These are phyloP conservation scores for Nannospalax galili DNA, from an alignment of 2,113 vertebrate species.

Conservation along the genomic window DNA sequence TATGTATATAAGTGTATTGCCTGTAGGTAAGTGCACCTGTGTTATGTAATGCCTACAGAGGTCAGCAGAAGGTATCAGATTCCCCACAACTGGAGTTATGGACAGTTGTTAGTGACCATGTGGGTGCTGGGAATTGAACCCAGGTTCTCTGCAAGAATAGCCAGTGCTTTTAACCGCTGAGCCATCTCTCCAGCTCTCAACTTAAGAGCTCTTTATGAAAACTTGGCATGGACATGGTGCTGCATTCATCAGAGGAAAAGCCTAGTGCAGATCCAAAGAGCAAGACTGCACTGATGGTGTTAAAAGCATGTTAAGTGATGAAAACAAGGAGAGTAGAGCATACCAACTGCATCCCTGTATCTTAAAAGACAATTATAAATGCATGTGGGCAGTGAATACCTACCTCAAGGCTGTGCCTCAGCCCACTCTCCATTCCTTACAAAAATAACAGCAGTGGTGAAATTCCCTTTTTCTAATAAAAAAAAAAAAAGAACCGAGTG, in stretches of 20 bases:
- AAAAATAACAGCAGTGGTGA: neutral
- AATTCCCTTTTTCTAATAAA: neutral
- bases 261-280: neutral
- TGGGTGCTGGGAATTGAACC: no score
- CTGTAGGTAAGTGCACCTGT: no score
- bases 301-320: neutral
- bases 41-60: no score
- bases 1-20: no score
- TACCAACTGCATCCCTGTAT: neutral
- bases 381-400: neutral
- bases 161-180: no score
- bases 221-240: neutral
- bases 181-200: neutral
- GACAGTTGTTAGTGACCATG: no score
- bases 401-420: neutral
- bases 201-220: neutral
- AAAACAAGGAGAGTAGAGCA: neutral
- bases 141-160: no score
- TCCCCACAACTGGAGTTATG: no score
- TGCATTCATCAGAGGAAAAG: neutral
- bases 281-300: neutral
- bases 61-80: no score
- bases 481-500: neutral
- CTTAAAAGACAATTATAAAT: neutral
- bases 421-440: neutral